Percentiles rank a stretch among this genome's conserved stretches.
Conservation (phyloP, 1,140 invertebrate species). For the Chironomus tepperi region DNA sequence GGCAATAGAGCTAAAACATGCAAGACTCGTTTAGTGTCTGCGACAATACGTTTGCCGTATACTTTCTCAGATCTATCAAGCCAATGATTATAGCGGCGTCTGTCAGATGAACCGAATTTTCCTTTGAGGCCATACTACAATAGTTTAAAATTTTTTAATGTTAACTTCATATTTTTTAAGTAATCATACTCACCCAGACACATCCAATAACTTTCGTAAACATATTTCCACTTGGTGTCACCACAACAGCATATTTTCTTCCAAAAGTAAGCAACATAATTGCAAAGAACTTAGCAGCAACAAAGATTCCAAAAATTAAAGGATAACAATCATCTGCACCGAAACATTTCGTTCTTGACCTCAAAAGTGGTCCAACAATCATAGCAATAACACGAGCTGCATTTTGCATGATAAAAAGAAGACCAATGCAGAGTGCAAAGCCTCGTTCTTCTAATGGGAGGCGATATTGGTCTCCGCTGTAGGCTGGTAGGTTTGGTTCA, state of each 20-base stretch:
- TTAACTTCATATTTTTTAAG: conserved; percentile 31
- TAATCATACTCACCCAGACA: conserved; percentile 31
- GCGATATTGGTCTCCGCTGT: neutral
- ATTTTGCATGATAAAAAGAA: neutral
- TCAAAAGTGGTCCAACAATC: conserved; percentile 50
- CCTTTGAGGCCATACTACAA: too few relatives aligned
- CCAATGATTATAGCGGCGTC: conserved; percentile 46
- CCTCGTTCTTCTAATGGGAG: neutral
- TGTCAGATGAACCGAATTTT: too few relatives aligned
- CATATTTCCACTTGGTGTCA: conserved; percentile 48
- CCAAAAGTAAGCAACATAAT: conserved; percentile 49
- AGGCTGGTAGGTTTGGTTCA: neutral
- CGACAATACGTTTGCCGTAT: conserved; percentile 51
- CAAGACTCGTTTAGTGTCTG: neutral
- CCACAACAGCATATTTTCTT: conserved; percentile 44
- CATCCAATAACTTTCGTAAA: conserved; percentile 44
- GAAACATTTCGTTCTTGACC: conserved; percentile 48
- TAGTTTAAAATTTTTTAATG: too few relatives aligned
- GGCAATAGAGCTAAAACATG: conserved; percentile 44
- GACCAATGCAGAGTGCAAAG: neutral
- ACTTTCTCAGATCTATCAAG: conserved; percentile 62
- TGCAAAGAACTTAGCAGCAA: conserved; percentile 46
- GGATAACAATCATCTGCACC: conserved; percentile 50
- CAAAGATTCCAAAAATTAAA: conserved; percentile 55
- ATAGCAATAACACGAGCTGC: conserved; percentile 51